Percentiles rank a stretch among this genome's conserved stretches.
Evolutionary conservation across 2,113 vertebrate species (phyloP).

Genomic region (Silurus meridionalis): DNA sequence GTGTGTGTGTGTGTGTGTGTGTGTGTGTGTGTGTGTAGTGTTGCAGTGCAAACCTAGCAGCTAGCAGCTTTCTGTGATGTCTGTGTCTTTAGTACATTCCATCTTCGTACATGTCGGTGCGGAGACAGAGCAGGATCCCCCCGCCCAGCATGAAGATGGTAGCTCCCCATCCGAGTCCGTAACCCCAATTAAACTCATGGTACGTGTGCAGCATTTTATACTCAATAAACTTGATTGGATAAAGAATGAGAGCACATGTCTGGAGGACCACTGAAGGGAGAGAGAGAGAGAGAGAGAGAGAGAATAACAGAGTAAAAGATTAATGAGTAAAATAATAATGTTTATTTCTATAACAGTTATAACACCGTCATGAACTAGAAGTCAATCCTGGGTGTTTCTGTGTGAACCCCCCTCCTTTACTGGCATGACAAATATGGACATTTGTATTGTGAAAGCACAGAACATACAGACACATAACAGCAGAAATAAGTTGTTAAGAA

Average conservation of each 20-base stretch:
- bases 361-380: neutral
- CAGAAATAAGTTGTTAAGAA: no score
- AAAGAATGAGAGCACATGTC: constrained; percentile 79
- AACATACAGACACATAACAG: no score
- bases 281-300: neutral
- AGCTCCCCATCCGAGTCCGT: constrained; percentile 81
- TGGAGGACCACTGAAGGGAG: constrained; percentile 75
- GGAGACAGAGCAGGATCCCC: constrained; percentile 79
- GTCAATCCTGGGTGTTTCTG: neutral
- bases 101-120: constrained; percentile 77
- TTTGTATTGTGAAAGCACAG: no score
- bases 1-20: neutral
- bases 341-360: neutral
- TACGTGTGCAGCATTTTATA: constrained; percentile 75
- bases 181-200: constrained; percentile 86
- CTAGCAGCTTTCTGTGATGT: neutral
- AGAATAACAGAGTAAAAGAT: neutral
- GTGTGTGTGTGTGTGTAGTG: neutral
- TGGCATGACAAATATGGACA: no score
- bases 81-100: constrained; percentile 67
- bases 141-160: constrained; percentile 82
- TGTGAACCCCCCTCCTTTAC: no score
- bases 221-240: constrained; percentile 82
- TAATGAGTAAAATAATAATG: neutral
- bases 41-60: neutral